Evolutionary conservation across 2,888 invertebrate species (phyloP).

Genomic region (Caenorhabditis zanzibari): DNA sequence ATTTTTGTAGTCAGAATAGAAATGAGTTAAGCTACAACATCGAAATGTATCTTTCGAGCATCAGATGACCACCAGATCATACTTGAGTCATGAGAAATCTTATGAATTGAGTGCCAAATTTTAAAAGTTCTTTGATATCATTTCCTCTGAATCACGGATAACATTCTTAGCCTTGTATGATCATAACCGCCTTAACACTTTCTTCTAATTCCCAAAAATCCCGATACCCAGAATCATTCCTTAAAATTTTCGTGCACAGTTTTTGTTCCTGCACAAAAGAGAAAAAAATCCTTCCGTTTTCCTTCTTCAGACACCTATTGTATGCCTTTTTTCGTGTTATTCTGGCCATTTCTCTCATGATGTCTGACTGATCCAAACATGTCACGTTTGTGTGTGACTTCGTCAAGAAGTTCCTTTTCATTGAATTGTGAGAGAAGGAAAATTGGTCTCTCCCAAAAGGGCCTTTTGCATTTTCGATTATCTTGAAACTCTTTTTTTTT

Average conservation of each 20-base stretch:
- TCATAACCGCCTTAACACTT: neutral
- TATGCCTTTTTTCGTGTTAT: slow-evolving; percentile 9
- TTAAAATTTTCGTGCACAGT: neutral
- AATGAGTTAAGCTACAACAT: neutral
- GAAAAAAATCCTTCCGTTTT: slow-evolving; percentile 2
- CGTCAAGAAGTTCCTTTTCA: slow-evolving; percentile 12
- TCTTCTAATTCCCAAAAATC: neutral
- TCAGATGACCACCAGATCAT: too few relatives aligned
- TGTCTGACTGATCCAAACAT: slow-evolving; percentile 33
- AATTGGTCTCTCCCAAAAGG: slow-evolving; percentile 34
- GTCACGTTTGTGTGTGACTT: neutral
- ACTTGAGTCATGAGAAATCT: too few relatives aligned
- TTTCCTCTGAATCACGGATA: slow-evolving; percentile 5
- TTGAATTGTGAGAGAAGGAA: slow-evolving; percentile 1
- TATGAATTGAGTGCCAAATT: neutral
- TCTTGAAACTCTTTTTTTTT: slow-evolving; percentile 18
- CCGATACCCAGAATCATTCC: slow-evolving; percentile 8
- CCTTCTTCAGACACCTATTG: slow-evolving; percentile 32
- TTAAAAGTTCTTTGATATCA: neutral
- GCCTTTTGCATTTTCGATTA: slow-evolving; percentile 56
- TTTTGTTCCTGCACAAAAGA: slow-evolving; percentile 21
- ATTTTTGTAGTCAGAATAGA: too few relatives aligned
- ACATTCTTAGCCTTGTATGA: neutral
- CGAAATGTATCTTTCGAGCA: neutral
- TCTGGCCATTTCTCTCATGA: slow-evolving; percentile 5